phyloP scores from a whole-genome alignment of 2,888 invertebrate genomes.

The Trichogramma dendrolimi region DNA sequence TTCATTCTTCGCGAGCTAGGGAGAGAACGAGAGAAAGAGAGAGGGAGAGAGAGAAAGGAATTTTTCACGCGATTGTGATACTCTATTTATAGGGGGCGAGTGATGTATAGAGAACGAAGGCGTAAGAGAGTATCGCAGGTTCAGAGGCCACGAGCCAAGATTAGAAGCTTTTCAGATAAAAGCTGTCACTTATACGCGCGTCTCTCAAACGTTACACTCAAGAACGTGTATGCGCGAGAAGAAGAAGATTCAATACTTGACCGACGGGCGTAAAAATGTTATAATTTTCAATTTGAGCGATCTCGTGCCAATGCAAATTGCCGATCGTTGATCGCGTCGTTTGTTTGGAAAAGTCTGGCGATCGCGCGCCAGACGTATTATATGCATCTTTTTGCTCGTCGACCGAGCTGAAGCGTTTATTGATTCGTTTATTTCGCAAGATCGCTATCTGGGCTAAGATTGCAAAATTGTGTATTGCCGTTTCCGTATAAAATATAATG shows the following conservation, averaged over 20 bases:
- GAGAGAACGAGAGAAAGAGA: too few relatives aligned
- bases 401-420: conserved; percentile 7
- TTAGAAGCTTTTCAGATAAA: conserved; percentile 14
- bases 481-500: too few relatives aligned
- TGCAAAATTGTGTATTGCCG: too few relatives aligned
- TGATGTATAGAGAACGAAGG: not conserved
- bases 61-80: conserved; percentile 4
- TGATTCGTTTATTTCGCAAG: conserved; percentile 20
- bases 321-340: not conserved
- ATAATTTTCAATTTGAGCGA: conserved; percentile 20
- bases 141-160: conserved; percentile 13
- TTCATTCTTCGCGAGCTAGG: not conserved
- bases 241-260: too few relatives aligned
- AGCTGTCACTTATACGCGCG: too few relatives aligned
- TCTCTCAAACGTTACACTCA: not conserved
- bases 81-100: conserved; percentile 20
- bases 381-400: not conserved
- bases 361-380: conserved; percentile 5
- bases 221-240: not conserved
- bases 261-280: not conserved
- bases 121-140: conserved; percentile 19
- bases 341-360: conserved; percentile 14
- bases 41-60: not conserved
- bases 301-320: not conserved
- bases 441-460: conserved; percentile 14